Conservation (phyloP, 2,113 vertebrate genomes). For the Barnardius zonarius region DNA sequence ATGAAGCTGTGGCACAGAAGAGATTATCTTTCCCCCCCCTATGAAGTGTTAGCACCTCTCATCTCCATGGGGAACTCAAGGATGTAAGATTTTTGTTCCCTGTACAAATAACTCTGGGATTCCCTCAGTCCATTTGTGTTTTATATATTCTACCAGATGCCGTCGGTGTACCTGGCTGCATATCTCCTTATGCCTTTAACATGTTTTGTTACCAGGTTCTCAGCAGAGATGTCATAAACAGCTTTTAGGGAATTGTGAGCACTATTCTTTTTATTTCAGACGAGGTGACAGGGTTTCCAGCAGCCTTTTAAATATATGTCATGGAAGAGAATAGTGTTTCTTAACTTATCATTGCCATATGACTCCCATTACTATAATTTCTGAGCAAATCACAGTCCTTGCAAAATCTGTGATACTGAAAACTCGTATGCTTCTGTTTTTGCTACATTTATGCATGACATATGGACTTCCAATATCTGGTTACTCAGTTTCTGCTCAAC, state of each 20-base stretch:
- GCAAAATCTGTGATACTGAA: neutral
- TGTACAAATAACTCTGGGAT: neutral
- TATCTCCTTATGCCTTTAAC: neutral
- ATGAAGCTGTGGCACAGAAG: neutral
- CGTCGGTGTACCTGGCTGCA: neutral
- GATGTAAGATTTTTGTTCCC: neutral
- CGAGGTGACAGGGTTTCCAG: neutral
- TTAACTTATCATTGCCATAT: neutral
- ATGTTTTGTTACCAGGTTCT: neutral
- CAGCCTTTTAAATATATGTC: neutral
- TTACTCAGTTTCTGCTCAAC: neutral
- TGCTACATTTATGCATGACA: neutral
- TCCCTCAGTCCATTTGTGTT: neutral
- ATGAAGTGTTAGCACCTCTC: neutral
- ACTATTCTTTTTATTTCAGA: neutral
- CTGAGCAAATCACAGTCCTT: neutral
- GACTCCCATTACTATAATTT: neutral
- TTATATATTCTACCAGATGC: neutral
- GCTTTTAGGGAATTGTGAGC: neutral
- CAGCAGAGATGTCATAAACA: neutral
- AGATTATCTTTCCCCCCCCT: rapidly evolving
- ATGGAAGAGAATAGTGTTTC: neutral
- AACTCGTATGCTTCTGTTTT: neutral
- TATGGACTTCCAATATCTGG: neutral
- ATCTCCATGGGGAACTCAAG: neutral